These are phyloP conservation scores for Dicrurus megarhynchus DNA, from an alignment of 2,113 vertebrate genomes.

Conservation along the genomic window DNA sequence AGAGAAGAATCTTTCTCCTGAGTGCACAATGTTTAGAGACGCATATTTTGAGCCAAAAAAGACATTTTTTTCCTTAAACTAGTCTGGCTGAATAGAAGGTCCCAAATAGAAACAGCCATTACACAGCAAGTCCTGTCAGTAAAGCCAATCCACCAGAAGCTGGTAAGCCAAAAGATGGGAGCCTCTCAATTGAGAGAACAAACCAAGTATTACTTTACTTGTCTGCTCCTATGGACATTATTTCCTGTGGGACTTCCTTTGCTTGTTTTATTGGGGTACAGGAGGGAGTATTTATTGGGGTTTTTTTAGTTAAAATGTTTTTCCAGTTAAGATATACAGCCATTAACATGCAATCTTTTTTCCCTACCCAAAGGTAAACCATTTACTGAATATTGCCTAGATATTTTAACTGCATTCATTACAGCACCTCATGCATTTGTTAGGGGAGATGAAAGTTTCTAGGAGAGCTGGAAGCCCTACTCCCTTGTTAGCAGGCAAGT, in stretches of 20 bases:
- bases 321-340: slow-evolving; percentile 15
- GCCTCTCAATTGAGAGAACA: background rate
- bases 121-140: background rate
- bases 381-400: slow-evolving; percentile 1
- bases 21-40: background rate
- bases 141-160: background rate
- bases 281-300: background rate
- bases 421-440: background rate
- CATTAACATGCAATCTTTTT: slow-evolving; percentile 36
- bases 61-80: background rate
- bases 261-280: background rate
- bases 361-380: background rate
- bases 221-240: background rate
- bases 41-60: background rate
- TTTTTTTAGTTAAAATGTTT: background rate
- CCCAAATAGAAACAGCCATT: background rate
- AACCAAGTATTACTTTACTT: background rate
- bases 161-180: background rate
- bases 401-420: slow-evolving; percentile 36
- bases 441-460: background rate
- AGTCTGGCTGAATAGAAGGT: background rate
- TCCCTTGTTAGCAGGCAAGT: background rate
- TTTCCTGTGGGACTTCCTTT: background rate
- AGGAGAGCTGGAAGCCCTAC: background rate
- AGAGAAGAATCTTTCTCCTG: background rate